Base-by-base conservation (phyloP, 92 coral and sea anemone species). In the Metridium senile region DNA sequence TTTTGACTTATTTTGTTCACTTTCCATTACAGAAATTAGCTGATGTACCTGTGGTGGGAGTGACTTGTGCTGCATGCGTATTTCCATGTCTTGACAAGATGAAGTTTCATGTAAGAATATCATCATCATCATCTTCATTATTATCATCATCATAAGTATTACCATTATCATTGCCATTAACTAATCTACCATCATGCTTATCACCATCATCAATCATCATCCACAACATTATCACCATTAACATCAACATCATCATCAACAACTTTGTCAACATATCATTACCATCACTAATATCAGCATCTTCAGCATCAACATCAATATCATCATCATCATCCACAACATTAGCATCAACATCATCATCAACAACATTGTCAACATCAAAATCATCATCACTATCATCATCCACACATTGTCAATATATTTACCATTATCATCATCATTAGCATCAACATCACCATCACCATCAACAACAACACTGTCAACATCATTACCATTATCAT, bases 1-100 rank as follows among this genome's bases (percentile, higher is more conserved):
- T n/a, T n/a, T n/a, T n/a, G n/a, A n/a, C n/a, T n/a, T n/a, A n/a
- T n/a, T n/a, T n/a, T n/a, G n/a, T 39, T 39, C 29, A 9, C 17
- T 69, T 51, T 30, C 52, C 1, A 3, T 67, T 25, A 17, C 75
- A 94, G 98, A 81, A 83, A 74, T 76, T 94, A 51, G 68, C 87
- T 33, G 75, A 81, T 59, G 98, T 90, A 19, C 90, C 88, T 31
- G 98, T 94, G 56, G 98, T 94, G 20, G 97, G 98, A 33, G 98
- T 94, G 70, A 94, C 98, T 7, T 94, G 98, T 77, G 98, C 97
- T 1, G 98, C 98, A 32, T 89, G 97, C 79, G 90, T 83, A 26
- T 94, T 94, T 81, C 97, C 98, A 35, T 83, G 93, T 34, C 68
- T 94, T 72, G 91, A 88, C 46, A 89, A 85, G 79, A 70, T 91